These are phyloP conservation scores for Drosophila pseudoobscura DNA, from an alignment of 1,140 invertebrate genomes.

Conservation along the genomic window DNA sequence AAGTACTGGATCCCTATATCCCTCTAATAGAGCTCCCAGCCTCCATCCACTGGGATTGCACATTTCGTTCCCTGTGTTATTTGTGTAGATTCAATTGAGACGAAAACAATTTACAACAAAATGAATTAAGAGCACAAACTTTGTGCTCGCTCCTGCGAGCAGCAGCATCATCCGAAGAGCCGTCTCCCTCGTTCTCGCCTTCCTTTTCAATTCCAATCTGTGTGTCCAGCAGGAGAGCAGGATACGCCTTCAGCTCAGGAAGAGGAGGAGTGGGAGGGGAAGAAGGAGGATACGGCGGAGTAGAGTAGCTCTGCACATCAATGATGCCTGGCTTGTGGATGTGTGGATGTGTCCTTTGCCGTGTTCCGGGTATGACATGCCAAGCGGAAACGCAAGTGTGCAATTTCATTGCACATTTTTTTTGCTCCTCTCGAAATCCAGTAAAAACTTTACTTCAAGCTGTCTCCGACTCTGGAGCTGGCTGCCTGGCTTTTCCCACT, in stretches of 20 bases:
- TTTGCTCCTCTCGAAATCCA: constrained; percentile 39
- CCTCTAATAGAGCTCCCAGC: no score
- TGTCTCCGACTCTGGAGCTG: constrained; percentile 35
- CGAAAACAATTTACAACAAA: constrained; percentile 68
- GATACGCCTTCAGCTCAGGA: background rate
- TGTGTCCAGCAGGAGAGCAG: constrained; percentile 43
- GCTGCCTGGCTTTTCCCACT: constrained; percentile 9
- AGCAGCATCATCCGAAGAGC: constrained; percentile 31
- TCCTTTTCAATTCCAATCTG: constrained; percentile 66
- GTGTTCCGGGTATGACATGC: constrained; percentile 47
- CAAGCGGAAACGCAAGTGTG: constrained; percentile 75
- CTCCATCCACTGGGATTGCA: background rate
- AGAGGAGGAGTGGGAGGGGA: no score
- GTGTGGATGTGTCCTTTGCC: constrained; percentile 26
- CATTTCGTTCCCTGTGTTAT: constrained; percentile 2
- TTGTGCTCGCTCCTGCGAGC: constrained; percentile 17
- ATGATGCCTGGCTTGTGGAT: constrained; percentile 31
- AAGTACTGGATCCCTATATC: no score
- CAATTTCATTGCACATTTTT: constrained; percentile 76
- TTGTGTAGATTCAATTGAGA: constrained; percentile 40
- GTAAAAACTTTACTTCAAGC: constrained; percentile 58
- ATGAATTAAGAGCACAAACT: constrained; percentile 62
- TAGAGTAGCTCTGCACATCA: constrained; percentile 42
- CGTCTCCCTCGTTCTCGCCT: constrained; percentile 22
- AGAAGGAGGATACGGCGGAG: no score